Evolutionary conservation across 2,113 vertebrate genomes (phyloP).

Genomic region (Gallinago paraguaiae): DNA sequence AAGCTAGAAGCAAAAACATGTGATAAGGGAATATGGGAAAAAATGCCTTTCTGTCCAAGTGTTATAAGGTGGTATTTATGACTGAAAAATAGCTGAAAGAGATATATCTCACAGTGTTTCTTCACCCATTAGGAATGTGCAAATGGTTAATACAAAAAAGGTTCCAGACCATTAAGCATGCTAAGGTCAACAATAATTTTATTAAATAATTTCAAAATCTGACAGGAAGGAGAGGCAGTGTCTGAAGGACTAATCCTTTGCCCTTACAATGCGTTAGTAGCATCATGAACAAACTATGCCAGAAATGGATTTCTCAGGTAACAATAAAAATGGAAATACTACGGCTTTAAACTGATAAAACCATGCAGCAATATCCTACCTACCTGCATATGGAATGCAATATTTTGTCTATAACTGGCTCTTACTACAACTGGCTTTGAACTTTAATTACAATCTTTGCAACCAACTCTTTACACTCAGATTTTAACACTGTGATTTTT

Average conservation of each 20-base stretch:
- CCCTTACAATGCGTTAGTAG: conserved; percentile 21
- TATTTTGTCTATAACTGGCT: background rate
- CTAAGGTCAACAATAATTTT: conserved; percentile 64
- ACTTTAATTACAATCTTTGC: background rate
- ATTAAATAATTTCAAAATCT: conserved; percentile 62
- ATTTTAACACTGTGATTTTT: background rate
- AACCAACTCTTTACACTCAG: background rate
- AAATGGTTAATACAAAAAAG: conserved; percentile 64
- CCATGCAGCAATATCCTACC: background rate
- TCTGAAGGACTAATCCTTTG: conserved; percentile 55
- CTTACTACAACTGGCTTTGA: background rate
- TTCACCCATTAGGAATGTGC: conserved; percentile 42
- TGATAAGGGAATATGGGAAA: background rate
- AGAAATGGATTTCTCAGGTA: conserved; percentile 31
- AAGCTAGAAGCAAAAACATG: background rate
- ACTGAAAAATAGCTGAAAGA: conserved; percentile 32
- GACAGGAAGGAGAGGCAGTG: conserved; percentile 49
- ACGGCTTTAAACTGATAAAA: background rate
- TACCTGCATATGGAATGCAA: background rate
- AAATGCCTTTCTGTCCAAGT: background rate
- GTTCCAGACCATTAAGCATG: conserved; percentile 56
- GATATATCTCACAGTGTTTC: conserved; percentile 50
- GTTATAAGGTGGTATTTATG: conserved; percentile 58
- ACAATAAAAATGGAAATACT: background rate
- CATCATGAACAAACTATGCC: background rate